A percentile compares a stretch with the other conserved stretches of the same genome.
Evolutionary conservation across 2,888 invertebrate genomes (phyloP).

Genomic region (Lasioglossum villosulum): DNA sequence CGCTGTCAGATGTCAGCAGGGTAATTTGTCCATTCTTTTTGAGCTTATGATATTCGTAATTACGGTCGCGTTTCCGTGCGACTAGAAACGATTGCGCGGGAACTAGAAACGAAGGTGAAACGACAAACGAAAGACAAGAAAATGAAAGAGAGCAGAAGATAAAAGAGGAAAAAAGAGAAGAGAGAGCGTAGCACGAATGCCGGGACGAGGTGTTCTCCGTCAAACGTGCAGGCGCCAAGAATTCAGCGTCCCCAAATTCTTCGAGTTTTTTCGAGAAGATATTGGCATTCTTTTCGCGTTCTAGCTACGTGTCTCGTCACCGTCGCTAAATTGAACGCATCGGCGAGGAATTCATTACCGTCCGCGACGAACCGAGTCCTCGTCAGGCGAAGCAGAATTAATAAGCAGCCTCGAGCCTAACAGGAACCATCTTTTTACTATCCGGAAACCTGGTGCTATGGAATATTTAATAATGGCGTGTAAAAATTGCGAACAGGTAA

Average conservation of each 20-base stretch:
- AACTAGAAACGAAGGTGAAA: neutral
- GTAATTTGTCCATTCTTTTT: neutral
- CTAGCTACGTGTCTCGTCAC: slow-evolving; percentile 49
- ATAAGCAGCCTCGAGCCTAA: neutral
- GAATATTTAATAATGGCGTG: neutral
- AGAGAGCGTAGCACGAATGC: neutral
- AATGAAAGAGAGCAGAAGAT: neutral
- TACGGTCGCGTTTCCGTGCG: neutral
- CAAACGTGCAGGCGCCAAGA: slow-evolving; percentile 64
- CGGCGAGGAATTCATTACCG: slow-evolving; percentile 37
- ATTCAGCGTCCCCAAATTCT: slow-evolving; percentile 65
- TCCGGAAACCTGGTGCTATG: neutral
- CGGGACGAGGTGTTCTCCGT: slow-evolving; percentile 24
- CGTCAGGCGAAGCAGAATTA: neutral
- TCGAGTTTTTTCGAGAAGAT: slow-evolving; percentile 53
- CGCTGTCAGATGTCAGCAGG: too few species aligned
- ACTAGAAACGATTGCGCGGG: neutral
- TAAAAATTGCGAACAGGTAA: neutral
- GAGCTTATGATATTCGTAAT: neutral
- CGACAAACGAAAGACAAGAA: neutral
- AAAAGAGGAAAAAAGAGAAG: neutral
- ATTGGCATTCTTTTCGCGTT: slow-evolving; percentile 58
- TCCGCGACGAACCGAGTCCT: slow-evolving; percentile 2
- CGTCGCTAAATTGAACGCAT: slow-evolving; percentile 39
- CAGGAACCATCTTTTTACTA: neutral